Percentiles rank a stretch among this genome's conserved stretches.
Conservation (phyloP, 2,888 invertebrate genomes). For the Xestobium rufovillosum region DNA sequence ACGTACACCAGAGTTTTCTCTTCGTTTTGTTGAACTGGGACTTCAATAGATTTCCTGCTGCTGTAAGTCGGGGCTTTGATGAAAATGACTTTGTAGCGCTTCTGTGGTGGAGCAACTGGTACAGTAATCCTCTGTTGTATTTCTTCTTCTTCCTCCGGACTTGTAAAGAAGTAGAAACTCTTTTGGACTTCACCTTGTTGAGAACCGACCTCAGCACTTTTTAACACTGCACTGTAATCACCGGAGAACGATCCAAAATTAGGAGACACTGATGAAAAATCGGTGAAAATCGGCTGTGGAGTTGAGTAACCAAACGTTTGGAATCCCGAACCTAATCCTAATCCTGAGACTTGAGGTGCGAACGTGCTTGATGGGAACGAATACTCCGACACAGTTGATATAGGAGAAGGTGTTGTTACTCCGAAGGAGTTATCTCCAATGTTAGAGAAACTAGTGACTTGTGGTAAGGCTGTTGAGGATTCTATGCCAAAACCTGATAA, state of each 20-base stretch:
- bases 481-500: background rate
- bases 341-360: background rate
- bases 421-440: slow-evolving; percentile 1
- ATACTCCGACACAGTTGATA: background rate
- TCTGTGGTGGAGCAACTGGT: slow-evolving; percentile 34
- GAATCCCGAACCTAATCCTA: background rate
- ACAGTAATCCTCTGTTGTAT: slow-evolving; percentile 25
- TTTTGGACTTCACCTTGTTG: slow-evolving; percentile 26
- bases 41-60: slow-evolving; percentile 29
- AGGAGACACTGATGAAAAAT: slow-evolving; percentile 4
- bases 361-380: background rate
- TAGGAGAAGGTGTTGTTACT: background rate
- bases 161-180: slow-evolving; percentile 36
- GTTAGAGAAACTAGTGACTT: background rate
- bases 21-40: slow-evolving; percentile 29
- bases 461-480: background rate
- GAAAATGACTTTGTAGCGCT: slow-evolving; percentile 44
- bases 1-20: slow-evolving; percentile 40
- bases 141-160: slow-evolving; percentile 34
- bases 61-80: slow-evolving; percentile 40
- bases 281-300: slow-evolving; percentile 1
- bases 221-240: slow-evolving; percentile 1
- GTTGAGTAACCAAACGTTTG: background rate
- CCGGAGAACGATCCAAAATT: slow-evolving; percentile 6
- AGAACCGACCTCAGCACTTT: background rate